A percentile compares a stretch with the other conserved stretches of the same genome.
These are phyloP conservation scores for Sialia sialis DNA, from an alignment of 2,113 vertebrate species.

Conservation along the genomic window DNA sequence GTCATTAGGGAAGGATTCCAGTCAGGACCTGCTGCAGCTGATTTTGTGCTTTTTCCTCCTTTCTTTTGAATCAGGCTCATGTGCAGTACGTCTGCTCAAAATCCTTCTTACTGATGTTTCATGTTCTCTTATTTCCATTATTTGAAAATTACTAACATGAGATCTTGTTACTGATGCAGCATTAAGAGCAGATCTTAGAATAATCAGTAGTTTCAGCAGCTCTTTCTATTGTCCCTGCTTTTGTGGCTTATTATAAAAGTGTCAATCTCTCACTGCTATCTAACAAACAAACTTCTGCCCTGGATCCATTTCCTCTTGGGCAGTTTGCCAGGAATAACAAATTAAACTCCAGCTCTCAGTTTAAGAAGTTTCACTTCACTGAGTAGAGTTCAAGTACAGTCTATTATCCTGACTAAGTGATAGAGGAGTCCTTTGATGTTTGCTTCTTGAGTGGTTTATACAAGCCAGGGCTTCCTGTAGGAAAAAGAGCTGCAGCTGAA, in stretches of 20 bases:
- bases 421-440: constrained; percentile 75
- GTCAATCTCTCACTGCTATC: constrained; percentile 54
- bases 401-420: constrained; percentile 72
- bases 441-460: constrained; percentile 61
- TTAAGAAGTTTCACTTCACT: constrained; percentile 73
- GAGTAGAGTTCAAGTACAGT: constrained; percentile 64
- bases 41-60: background rate
- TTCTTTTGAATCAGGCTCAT: background rate
- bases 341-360: constrained; percentile 68
- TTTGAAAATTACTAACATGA: constrained; percentile 35
- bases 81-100: background rate
- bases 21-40: background rate
- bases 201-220: constrained; percentile 23
- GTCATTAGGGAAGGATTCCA: background rate
- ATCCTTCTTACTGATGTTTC: background rate
- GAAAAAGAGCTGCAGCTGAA: constrained; percentile 32
- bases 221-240: constrained; percentile 35
- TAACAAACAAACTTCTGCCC: constrained; percentile 59
- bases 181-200: background rate
- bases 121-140: constrained; percentile 24
- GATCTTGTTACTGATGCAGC: background rate
- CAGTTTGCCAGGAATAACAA: constrained; percentile 75
- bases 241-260: constrained; percentile 58
- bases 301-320: constrained; percentile 69
- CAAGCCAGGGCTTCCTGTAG: constrained; percentile 51